phyloP scores from a whole-genome alignment of 2,888 invertebrate genomes.

The Tuberolachnus salignus region DNA sequence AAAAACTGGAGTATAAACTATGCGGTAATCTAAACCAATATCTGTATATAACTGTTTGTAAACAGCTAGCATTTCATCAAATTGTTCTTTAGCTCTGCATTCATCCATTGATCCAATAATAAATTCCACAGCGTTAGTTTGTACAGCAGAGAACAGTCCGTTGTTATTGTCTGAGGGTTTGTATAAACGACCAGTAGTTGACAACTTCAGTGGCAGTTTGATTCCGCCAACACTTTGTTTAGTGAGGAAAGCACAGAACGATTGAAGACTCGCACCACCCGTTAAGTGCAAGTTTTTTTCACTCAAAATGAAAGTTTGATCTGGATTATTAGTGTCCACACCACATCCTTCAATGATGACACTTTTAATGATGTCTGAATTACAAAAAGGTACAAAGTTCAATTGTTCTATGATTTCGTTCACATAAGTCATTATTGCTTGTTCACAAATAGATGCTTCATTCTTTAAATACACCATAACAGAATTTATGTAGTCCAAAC shows the following conservation, averaged over 20 bases:
- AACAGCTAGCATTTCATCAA: constrained; percentile 67
- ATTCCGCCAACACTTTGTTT: constrained; percentile 71
- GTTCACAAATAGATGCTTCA: constrained; percentile 76
- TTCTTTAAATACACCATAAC: constrained; percentile 70
- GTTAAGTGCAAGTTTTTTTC: constrained; percentile 71
- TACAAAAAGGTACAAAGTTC: constrained; percentile 72
- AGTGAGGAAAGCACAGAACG: constrained; percentile 76
- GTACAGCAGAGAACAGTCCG: constrained; percentile 72
- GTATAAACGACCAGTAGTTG: constrained; percentile 76
- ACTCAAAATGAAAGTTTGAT: constrained; percentile 68
- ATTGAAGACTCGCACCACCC: constrained; percentile 75
- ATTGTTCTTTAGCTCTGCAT: constrained; percentile 65
- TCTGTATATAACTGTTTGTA: constrained; percentile 69
- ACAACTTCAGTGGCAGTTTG: constrained; percentile 73
- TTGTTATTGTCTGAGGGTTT: constrained; percentile 63
- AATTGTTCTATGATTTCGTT: constrained; percentile 63
- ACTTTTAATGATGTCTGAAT: constrained; percentile 79
- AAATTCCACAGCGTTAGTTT: constrained; percentile 73
- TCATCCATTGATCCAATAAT: constrained; percentile 68
- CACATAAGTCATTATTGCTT: constrained; percentile 68
- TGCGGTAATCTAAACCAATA: constrained; percentile 73
- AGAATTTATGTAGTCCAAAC: constrained; percentile 69
- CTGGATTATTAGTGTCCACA: constrained; percentile 66
- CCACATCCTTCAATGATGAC: constrained; percentile 78
- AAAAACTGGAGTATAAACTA: constrained; percentile 70